These are phyloP conservation scores for Onychomys leucogaster DNA, from an alignment of 2,797 vertebrate genomes.

Conservation along the genomic window DNA sequence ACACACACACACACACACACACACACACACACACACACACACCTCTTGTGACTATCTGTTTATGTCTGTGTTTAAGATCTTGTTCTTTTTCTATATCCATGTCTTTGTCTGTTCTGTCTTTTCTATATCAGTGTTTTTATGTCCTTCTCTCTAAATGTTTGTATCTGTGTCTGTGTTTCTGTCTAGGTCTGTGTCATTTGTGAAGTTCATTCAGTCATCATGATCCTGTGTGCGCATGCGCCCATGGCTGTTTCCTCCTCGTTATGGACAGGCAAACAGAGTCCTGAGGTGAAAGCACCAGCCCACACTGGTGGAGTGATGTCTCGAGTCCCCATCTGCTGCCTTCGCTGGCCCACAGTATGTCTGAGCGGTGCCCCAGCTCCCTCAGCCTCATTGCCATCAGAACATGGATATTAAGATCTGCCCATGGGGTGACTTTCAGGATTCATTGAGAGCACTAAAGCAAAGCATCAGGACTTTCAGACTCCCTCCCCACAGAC, in stretches of 20 bases:
- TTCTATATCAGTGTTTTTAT: not conserved
- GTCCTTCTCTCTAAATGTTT: not conserved
- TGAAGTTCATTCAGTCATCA: not conserved
- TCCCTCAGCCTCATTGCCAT: not conserved
- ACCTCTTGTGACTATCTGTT: not conserved
- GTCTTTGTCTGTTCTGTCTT: not conserved
- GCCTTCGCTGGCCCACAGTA: not conserved
- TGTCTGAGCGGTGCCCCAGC: not conserved
- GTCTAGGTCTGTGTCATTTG: not conserved
- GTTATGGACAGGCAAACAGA: not conserved
- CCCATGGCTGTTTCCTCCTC: not conserved
- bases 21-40: not conserved
- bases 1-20: no score
- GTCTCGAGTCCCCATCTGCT: no score
- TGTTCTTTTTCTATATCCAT: not conserved
- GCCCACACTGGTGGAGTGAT: not conserved
- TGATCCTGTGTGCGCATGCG: accelerated
- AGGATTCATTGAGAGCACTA: not conserved
- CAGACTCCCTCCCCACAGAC: not conserved
- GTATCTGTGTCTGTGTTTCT: not conserved
- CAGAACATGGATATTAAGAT: not conserved
- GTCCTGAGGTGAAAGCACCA: not conserved
- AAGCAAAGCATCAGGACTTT: not conserved
- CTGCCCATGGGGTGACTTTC: not conserved
- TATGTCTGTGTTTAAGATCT: not conserved